Conservation (phyloP, 1,140 invertebrate genomes). For the Lepeophtheirus salmonis region DNA sequence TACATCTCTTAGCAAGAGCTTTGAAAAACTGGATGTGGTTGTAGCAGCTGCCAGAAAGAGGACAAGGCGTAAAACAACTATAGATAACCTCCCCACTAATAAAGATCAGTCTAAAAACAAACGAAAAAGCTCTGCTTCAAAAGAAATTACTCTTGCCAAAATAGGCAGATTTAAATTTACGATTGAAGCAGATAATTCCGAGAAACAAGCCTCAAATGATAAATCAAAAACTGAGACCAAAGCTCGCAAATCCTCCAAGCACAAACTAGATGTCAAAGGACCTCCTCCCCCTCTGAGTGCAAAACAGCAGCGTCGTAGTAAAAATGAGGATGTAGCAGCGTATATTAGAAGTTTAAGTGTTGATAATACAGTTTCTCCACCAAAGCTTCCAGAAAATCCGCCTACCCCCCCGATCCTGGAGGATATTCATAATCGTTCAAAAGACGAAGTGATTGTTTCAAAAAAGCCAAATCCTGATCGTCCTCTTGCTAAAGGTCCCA, state of each 20-base stretch:
- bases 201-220: background rate
- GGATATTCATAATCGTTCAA: background rate
- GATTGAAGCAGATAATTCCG: background rate
- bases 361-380: background rate
- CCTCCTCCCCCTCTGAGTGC: background rate
- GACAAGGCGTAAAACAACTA: background rate
- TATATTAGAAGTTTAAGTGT: background rate
- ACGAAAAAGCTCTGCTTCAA: background rate
- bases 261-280: background rate
- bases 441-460: background rate
- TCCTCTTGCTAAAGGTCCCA: background rate
- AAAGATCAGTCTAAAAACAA: background rate
- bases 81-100: background rate
- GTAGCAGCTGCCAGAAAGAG: background rate
- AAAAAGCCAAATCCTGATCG: background rate
- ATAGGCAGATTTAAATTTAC: constrained; percentile 10
- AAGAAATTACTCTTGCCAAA: constrained; percentile 12
- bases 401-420: background rate
- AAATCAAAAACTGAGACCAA: background rate
- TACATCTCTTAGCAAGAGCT: constrained; percentile 16
- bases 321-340: background rate
- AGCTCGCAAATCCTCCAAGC: background rate
- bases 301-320: background rate
- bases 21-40: constrained; percentile 17
- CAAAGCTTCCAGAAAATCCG: too few species aligned